Evolutionary conservation across 2,113 vertebrate species (phyloP).

Genomic region (Lepus europaeus): DNA sequence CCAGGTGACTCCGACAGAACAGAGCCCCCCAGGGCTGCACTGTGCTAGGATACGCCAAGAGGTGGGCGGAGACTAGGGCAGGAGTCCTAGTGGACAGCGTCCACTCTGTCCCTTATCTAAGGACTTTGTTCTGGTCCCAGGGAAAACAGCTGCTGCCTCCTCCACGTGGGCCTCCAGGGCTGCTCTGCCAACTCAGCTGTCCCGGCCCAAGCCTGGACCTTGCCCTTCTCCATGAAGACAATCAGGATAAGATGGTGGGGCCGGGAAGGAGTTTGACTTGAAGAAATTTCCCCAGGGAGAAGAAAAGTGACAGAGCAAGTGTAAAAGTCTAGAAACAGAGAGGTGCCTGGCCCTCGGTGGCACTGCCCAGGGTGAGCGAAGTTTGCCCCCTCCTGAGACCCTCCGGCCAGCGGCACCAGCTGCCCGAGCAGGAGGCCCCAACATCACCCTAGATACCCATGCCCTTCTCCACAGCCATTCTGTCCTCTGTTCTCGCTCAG

Average conservation of each 20-base stretch:
- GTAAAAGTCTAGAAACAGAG: background rate
- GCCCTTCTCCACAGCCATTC: background rate
- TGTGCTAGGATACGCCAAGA: background rate
- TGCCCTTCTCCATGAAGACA: conserved; percentile 3
- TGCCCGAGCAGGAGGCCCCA: background rate
- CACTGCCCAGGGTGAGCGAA: background rate
- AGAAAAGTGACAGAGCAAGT: background rate
- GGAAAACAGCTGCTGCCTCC: background rate
- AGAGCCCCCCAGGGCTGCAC: background rate
- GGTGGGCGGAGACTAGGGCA: background rate
- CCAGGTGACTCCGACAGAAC: conserved; percentile 46
- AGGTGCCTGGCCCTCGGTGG: background rate
- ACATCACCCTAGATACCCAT: background rate
- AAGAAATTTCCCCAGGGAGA: conserved; percentile 33
- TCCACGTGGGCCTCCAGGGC: background rate
- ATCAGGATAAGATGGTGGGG: background rate
- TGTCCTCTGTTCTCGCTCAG: background rate
- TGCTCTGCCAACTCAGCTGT: background rate
- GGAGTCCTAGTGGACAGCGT: background rate
- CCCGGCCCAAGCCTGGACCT: background rate
- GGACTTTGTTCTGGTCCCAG: background rate
- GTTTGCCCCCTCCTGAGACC: background rate
- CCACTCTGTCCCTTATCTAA: background rate
- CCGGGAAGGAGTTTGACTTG: background rate
- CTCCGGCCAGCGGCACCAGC: background rate